Evolutionary conservation across 1,140 invertebrate species (phyloP).

Genomic region (Oscheius sp.): DNA sequence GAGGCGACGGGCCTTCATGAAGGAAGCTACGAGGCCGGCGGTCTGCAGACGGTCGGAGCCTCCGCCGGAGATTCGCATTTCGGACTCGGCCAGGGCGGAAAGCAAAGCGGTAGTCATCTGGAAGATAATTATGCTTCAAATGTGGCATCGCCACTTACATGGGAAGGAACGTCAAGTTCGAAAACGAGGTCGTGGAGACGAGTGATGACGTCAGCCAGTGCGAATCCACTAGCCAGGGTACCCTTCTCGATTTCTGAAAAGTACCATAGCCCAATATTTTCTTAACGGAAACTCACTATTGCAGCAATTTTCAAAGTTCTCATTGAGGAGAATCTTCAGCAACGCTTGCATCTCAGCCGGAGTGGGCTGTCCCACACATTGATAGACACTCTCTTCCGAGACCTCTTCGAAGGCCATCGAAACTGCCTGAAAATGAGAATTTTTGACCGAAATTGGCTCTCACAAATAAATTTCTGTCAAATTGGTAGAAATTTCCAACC

Average conservation of each 20-base stretch:
- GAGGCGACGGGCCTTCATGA: conserved; percentile 20
- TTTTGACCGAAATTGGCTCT: neutral
- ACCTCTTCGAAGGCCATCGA: conserved; percentile 78
- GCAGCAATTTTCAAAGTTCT: conserved; percentile 43
- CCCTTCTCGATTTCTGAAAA: conserved; percentile 46
- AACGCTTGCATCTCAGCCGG: conserved; percentile 77
- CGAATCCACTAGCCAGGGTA: conserved; percentile 41
- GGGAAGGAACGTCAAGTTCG: conserved; percentile 30
- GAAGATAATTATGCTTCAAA: too few relatives aligned
- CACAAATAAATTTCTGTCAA: too few relatives aligned
- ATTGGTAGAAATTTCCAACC: conserved; percentile 46
- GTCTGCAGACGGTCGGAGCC: conserved; percentile 12
- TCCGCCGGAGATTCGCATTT: conserved; percentile 1
- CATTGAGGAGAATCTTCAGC: conserved; percentile 50
- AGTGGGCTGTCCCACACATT: conserved; percentile 90
- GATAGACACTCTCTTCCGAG: conserved; percentile 87
- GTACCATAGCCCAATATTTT: too few relatives aligned
- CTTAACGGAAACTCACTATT: conserved; percentile 32
- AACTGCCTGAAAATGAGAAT: conserved; percentile 73
- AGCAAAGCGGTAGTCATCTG: neutral
- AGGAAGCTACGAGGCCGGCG: conserved; percentile 11
- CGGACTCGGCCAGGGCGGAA: conserved; percentile 6
- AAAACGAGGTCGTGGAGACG: conserved; percentile 47
- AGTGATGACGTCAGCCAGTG: conserved; percentile 50
- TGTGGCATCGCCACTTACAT: too few relatives aligned